Conservation (phyloP, 1,140 invertebrate genomes). For the Drosophila funebris region DNA sequence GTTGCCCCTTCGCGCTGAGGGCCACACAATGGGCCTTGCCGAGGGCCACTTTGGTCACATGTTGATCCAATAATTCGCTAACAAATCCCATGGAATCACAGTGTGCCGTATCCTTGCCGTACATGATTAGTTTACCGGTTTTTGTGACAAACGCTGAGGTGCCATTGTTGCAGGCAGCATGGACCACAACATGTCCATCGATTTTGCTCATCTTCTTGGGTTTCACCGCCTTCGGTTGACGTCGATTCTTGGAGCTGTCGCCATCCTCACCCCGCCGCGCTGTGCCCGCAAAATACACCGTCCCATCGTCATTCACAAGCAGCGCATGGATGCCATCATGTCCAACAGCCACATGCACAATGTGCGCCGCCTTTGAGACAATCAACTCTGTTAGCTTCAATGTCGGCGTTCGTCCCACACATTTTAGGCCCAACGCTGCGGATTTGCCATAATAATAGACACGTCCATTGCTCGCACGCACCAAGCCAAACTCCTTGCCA, state of each 20-base stretch:
- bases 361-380: slow-evolving; percentile 90
- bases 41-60: slow-evolving; percentile 92
- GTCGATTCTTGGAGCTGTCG: slow-evolving; percentile 92
- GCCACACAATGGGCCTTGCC: slow-evolving; percentile 98
- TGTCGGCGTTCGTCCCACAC: slow-evolving; percentile 84
- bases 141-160: slow-evolving; percentile 96
- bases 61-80: slow-evolving; percentile 90
- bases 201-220: slow-evolving; percentile 96
- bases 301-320: slow-evolving; percentile 94
- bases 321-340: slow-evolving; percentile 97
- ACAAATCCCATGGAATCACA: slow-evolving; percentile 90
- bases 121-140: slow-evolving; percentile 95
- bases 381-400: slow-evolving; percentile 91
- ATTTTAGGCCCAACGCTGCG: slow-evolving; percentile 84
- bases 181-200: slow-evolving; percentile 92
- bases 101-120: slow-evolving; percentile 96
- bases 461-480: slow-evolving; percentile 90
- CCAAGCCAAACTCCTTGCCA: slow-evolving; percentile 93
- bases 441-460: slow-evolving; percentile 92
- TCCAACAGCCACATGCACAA: slow-evolving; percentile 92
- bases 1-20: slow-evolving; percentile 93
- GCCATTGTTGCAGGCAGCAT: slow-evolving; percentile 96
- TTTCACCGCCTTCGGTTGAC: slow-evolving; percentile 95
- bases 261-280: slow-evolving; percentile 97
- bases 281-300: slow-evolving; percentile 93